phyloP scores from a whole-genome alignment of 2,113 vertebrate genomes.

The Labeo catla region DNA sequence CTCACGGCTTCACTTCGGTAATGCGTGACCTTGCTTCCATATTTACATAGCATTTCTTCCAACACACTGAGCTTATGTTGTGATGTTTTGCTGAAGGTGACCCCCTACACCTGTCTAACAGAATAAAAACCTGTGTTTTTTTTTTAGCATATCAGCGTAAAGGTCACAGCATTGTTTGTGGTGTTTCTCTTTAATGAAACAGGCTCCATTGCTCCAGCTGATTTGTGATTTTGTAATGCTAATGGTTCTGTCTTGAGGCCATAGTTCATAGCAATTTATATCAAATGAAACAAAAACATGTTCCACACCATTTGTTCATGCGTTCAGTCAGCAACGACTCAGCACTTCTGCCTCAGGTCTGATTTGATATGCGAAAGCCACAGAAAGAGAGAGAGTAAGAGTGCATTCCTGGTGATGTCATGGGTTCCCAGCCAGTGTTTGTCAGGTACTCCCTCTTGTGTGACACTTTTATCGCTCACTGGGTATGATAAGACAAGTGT shows the following conservation, averaged over 20 bases:
- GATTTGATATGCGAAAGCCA: background rate
- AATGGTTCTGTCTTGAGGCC: slow-evolving; percentile 6
- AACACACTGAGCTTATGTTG: background rate
- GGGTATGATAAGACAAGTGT: slow-evolving; percentile 20
- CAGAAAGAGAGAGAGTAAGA: background rate
- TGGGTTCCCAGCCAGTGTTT: slow-evolving; percentile 30
- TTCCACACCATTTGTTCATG: slow-evolving; percentile 9
- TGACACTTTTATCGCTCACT: background rate
- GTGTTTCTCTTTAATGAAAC: slow-evolving; percentile 22
- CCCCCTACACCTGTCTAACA: slow-evolving; percentile 26
- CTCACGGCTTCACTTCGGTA: background rate
- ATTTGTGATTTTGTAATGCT: slow-evolving; percentile 42
- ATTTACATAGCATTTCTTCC: background rate
- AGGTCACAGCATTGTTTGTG: background rate
- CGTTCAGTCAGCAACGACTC: slow-evolving; percentile 6
- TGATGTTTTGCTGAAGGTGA: slow-evolving; percentile 28
- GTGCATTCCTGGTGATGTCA: slow-evolving; percentile 26
- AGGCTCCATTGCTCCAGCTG: slow-evolving; percentile 14
- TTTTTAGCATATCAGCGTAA: slow-evolving; percentile 1
- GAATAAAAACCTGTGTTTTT: slow-evolving; percentile 2
- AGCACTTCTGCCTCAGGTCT: background rate
- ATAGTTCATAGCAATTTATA: slow-evolving; percentile 15
- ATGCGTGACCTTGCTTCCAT: background rate
- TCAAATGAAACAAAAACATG: slow-evolving; percentile 7
- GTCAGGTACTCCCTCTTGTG: background rate